Conservation (phyloP, 2,797 vertebrate species). For the Atherinosoma microstoma region DNA sequence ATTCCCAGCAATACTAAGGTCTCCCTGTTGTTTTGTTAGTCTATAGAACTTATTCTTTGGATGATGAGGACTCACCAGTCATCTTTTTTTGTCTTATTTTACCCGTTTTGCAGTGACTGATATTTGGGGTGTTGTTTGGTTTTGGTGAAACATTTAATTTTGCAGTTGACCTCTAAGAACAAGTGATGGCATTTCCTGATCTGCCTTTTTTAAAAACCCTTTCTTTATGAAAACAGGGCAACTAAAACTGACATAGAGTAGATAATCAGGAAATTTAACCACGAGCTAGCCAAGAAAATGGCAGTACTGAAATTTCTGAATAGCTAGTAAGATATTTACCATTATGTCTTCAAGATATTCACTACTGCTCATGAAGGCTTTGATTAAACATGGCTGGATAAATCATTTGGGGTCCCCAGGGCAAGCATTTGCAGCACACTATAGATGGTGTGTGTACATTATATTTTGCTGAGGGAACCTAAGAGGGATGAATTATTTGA, state of each 20-base stretch:
- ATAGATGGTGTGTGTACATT: slow-evolving; percentile 4
- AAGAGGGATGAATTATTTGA: background rate
- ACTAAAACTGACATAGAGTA: slow-evolving; percentile 15
- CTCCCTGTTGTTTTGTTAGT: slow-evolving; percentile 56
- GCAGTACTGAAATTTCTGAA: slow-evolving; percentile 12
- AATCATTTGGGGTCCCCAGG: background rate
- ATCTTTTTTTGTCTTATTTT: slow-evolving; percentile 8
- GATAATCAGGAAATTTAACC: slow-evolving; percentile 18
- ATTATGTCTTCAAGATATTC: slow-evolving; percentile 9
- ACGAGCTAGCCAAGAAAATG: slow-evolving; percentile 14
- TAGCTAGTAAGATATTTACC: slow-evolving; percentile 2
- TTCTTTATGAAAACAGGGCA: background rate
- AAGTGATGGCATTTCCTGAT: background rate
- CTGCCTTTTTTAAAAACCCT: background rate
- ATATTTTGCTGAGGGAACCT: slow-evolving; percentile 6
- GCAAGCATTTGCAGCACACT: slow-evolving; percentile 2
- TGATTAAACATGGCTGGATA: background rate
- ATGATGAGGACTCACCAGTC: slow-evolving; percentile 14
- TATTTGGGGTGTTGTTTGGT: slow-evolving; percentile 45
- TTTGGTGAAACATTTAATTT: slow-evolving; percentile 37
- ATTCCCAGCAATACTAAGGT: slow-evolving; percentile 53
- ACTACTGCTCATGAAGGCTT: slow-evolving; percentile 13
- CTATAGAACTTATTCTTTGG: slow-evolving; percentile 48
- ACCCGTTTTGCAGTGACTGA: slow-evolving; percentile 30
- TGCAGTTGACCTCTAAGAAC: slow-evolving; percentile 20